Conservation (phyloP, 2,888 invertebrate genomes). For the Endotricha flammealis region DNA sequence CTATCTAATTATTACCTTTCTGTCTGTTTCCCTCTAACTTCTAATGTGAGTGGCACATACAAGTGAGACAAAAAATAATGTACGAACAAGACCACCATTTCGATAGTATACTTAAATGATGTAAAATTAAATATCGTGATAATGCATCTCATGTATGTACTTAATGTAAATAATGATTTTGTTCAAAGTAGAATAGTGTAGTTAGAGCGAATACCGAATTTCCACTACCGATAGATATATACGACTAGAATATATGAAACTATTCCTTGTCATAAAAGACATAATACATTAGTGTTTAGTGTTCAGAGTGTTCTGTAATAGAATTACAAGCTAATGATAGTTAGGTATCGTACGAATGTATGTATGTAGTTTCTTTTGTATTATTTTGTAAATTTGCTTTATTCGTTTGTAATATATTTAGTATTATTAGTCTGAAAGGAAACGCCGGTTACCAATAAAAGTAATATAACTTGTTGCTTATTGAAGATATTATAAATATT, state of each 20-base stretch:
- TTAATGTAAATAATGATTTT: constrained; percentile 64
- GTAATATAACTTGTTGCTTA: constrained; percentile 77
- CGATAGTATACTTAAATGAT: constrained; percentile 45
- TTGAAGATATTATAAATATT: constrained; percentile 73
- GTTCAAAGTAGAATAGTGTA: constrained; percentile 41
- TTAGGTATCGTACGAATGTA: constrained; percentile 53
- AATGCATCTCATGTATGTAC: constrained; percentile 57
- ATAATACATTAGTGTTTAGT: constrained; percentile 51
- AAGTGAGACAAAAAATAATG: constrained; percentile 28
- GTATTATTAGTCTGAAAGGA: constrained; percentile 76
- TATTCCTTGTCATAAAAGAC: constrained; percentile 55
- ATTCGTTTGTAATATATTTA: constrained; percentile 67
- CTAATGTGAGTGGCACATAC: background rate
- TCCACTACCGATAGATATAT: constrained; percentile 63
- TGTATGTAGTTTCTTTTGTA: constrained; percentile 51
- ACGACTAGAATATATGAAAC: constrained; percentile 41
- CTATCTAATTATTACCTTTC: too few relatives aligned
- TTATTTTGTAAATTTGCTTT: constrained; percentile 68
- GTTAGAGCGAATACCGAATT: constrained; percentile 62
- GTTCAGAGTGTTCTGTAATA: constrained; percentile 70
- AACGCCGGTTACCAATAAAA: constrained; percentile 78
- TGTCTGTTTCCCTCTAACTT: background rate
- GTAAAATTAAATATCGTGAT: constrained; percentile 51
- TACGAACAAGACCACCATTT: constrained; percentile 38
- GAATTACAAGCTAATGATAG: constrained; percentile 41